Base-by-base conservation (phyloP, 2,888 invertebrate species). In the Trissoscelio sp. region DNA sequence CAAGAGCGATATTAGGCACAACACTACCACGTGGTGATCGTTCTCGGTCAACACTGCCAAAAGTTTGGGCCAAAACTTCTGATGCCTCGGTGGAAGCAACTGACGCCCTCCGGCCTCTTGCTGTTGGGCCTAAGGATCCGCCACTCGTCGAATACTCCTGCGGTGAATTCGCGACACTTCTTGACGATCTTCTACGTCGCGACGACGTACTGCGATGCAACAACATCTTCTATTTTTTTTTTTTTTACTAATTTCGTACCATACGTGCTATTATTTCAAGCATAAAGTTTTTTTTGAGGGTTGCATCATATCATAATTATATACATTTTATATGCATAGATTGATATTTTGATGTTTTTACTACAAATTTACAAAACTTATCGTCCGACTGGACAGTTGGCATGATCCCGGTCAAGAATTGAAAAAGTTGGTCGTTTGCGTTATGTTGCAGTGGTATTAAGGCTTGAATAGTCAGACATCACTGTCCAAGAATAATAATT, bases 201-300 rank as follows among this genome's bases (percentile, higher is more conserved):
- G 94, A 93, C 37, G 95, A 95, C 28, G 95, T 94, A 85, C 94
- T 94, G 87, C 95, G 93, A 86, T 94, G 94, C 85, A 95, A 90
- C 95, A 95, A 95, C 85, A 89, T 86, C 16, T 24, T n/a, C 48
- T 39, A 7, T 24, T 48, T n/a, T 11, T 14, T 28, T 2, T 11
- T 37, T 37, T 11, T 37, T 28, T 5, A 28, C 11, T 7, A 34
- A 34, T 34, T 11, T 34, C 34, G 24, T 24, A 4, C 11, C 11
- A 34, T 9, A 9, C 11, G 9, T 9, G 11, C 11, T 7, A 11
- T 3, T 12, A 39, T 12, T 3, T 39, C n/a, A 39, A 37, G 2
- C 34, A 37, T 37, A 37, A 4, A 9, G 34, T 37, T 9, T 37
- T 11, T 6, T n/a, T n/a, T n/a, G n/a, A n/a, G n/a, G n/a, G n/a